Evolutionary conservation across 2,113 vertebrate genomes (phyloP), one percentile per base, ranked within the genome.

Genomic region (Anolis carolinensis): DNA sequence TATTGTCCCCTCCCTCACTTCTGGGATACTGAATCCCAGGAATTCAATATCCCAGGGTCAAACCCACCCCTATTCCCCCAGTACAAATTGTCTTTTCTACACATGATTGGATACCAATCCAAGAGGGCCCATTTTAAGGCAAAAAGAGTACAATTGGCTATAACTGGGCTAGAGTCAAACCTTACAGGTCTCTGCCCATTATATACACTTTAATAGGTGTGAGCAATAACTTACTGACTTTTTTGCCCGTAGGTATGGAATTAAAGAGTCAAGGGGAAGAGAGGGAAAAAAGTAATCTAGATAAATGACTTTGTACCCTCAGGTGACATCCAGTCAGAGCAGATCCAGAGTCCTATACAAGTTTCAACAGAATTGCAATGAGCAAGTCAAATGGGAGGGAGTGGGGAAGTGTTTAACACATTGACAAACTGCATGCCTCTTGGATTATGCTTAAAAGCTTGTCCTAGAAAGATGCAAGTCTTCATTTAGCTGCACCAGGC

Each of bases 221-320:
- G 95, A 97, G 97, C 96, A 97, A 95, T 96, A 96, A 98, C 96
- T 97, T 96, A 96, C 92, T 96, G 95, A 93, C 94, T 96, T 81
- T 81, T 81, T 81, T 82, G 97, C 97, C 98, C 95, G 94, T 93
- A 96, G 98, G 96, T 88, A 97, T 96, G 94, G 95, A 97, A 97
- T 96, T 95, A 96, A 96, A 96, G 59, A 97, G 93, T 91, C 93
- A 95, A 94, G 94, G 92, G 95, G 95, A 96, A 92, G 93, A 91
- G 89, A 95, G 96, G 96, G 95, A 96, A 96, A 95, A 91, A 96
- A 96, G 95, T 96, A 96, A 97, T 96, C 96, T 95, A 97, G 96
- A 97, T 96, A 95, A 96, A 96, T 96, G 94, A 96, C 95, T 96
- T 95, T 94, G 96, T 96, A 95, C 95, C 95, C 96, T 73, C 92